Evolutionary conservation across 1,140 invertebrate genomes (phyloP).

Genomic region (Macrocentrus cingulum): DNA sequence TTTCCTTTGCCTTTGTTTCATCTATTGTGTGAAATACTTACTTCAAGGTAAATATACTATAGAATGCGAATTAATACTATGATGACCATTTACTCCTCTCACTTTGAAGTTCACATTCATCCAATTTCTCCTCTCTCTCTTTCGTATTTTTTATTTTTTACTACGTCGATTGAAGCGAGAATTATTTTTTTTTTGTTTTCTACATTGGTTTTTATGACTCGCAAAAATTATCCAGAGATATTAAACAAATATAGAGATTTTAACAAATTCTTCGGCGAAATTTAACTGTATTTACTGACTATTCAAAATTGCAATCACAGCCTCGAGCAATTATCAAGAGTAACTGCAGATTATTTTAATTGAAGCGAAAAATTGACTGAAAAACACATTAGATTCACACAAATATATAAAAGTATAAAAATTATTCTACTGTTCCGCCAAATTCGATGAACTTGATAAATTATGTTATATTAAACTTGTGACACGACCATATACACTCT

Average conservation of each 20-base stretch:
- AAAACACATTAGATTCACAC: not conserved
- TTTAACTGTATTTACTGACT: no score
- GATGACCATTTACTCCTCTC: no score
- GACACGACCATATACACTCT: not conserved
- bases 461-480: no score
- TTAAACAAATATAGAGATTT: not conserved
- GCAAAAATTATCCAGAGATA: not conserved
- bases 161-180: not conserved
- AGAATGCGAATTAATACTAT: no score
- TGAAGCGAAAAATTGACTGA: not conserved
- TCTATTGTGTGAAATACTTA: no score
- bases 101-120: not conserved
- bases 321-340: constrained; percentile 5
- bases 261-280: constrained; percentile 22
- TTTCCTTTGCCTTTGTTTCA: no score
- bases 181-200: not conserved
- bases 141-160: no score
- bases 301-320: constrained; percentile 17
- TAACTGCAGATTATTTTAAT: not conserved
- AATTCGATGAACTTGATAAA: no score
- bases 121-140: not conserved
- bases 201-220: not conserved
- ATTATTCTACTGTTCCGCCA: not conserved
- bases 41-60: no score
- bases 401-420: constrained; percentile 22